phyloP scores from a whole-genome alignment of 2,113 vertebrate species.

The Pseudolaguvia tuberculata region DNA sequence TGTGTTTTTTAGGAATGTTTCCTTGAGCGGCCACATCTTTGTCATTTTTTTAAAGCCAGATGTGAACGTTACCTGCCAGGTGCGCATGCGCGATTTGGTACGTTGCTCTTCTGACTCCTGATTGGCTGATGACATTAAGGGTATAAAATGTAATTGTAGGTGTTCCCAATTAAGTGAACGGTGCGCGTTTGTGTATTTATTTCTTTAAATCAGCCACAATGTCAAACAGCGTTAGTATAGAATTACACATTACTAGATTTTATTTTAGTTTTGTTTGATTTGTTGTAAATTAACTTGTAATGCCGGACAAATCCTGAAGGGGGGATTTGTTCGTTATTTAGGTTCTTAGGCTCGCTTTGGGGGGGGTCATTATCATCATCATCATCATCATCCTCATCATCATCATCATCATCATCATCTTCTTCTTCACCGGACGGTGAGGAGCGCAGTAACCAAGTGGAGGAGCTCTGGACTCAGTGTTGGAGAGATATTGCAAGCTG shows the following conservation, averaged over 20 bases:
- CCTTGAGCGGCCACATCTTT: no score
- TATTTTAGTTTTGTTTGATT: not conserved
- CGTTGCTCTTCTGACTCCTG: not conserved
- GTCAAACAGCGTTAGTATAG: not conserved
- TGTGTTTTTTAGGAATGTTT: no score
- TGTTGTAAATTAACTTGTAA: slow-evolving; percentile 9
- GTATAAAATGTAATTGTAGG: not conserved
- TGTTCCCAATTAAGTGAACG: slow-evolving; percentile 6
- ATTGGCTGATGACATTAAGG: not conserved
- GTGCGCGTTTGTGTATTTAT: not conserved
- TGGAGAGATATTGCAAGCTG: not conserved
- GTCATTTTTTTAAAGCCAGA: no score
- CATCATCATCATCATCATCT: not conserved
- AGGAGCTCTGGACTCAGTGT: not conserved
- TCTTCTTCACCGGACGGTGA: not conserved
- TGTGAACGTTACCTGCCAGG: no score
- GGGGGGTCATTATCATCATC: not conserved
- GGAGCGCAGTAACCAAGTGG: not conserved
- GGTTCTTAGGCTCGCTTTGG: not conserved
- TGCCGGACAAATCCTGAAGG: slow-evolving; percentile 22
- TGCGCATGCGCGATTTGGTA: not conserved
- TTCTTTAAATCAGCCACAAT: not conserved
- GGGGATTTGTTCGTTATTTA: slow-evolving; percentile 1
- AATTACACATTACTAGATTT: no score
- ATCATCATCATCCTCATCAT: not conserved